phyloP scores from a whole-genome alignment of 64 coral and sea anemone genomes.

The Stichodactyla helianthus region DNA sequence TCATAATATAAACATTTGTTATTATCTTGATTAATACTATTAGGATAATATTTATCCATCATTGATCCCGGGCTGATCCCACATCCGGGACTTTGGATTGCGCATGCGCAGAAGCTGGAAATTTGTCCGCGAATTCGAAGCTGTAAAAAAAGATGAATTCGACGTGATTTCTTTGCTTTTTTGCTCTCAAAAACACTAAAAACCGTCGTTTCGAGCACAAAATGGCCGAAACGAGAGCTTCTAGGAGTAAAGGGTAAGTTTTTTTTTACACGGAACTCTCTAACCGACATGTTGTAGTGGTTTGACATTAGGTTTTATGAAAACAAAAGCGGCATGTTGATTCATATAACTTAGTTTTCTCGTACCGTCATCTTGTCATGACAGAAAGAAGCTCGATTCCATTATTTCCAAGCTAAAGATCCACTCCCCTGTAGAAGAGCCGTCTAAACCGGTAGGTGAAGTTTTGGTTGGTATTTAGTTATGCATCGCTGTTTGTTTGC shows the following conservation, averaged over 20 bases:
- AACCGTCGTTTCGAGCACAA: neutral
- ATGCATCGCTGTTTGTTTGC: slow-evolving; percentile 6
- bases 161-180: neutral
- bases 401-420: slow-evolving; percentile 50
- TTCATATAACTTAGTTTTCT: neutral
- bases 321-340: neutral
- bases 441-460: neutral
- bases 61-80: slow-evolving; percentile 5
- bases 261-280: slow-evolving; percentile 3
- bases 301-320: slow-evolving; percentile 1
- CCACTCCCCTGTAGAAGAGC: slow-evolving; percentile 8
- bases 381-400: slow-evolving; percentile 52
- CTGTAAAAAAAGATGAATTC: slow-evolving; percentile 7
- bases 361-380: neutral
- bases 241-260: slow-evolving; percentile 9
- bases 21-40: slow-evolving; percentile 11
- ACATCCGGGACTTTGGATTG: slow-evolving; percentile 29
- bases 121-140: slow-evolving; percentile 1
- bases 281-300: neutral
- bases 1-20: neutral
- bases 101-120: slow-evolving; percentile 10
- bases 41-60: slow-evolving; percentile 20
- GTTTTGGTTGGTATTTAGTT: neutral
- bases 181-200: neutral
- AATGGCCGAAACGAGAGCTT: slow-evolving; percentile 16